Evolutionary conservation across 2,888 invertebrate species (phyloP).

Genomic region (Linyphia triangularis): DNA sequence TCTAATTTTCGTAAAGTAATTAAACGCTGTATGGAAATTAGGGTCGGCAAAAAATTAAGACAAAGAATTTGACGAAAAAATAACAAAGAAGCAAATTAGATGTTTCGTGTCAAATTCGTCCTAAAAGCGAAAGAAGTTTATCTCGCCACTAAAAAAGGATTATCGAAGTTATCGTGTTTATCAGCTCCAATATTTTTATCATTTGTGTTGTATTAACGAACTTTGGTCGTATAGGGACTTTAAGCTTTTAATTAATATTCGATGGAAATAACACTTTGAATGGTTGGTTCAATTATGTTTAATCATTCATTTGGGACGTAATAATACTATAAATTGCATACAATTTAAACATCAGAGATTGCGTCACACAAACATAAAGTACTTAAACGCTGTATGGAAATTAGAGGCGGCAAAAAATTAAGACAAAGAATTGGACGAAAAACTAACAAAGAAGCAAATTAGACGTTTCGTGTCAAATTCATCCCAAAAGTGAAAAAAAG

Average conservation of each 20-base stretch:
- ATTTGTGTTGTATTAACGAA: conserved; percentile 32
- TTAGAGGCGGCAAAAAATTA: conserved; percentile 12
- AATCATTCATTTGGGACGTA: no score
- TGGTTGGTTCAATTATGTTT: no score
- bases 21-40: conserved; percentile 39
- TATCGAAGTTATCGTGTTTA: conserved; percentile 31
- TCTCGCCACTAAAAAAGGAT: no score
- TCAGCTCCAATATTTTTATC: no score
- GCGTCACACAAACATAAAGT: no score
- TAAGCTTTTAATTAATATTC: conserved; percentile 38
- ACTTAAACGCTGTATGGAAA: conserved; percentile 52
- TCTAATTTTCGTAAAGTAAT: conserved; percentile 65
- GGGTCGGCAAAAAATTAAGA: conserved; percentile 8
- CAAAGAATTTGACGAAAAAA: conserved; percentile 45
- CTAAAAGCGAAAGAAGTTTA: conserved; percentile 44
- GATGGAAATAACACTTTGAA: no score
- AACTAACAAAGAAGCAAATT: conserved; percentile 57
- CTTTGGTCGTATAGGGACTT: conserved; percentile 11
- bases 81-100: conserved; percentile 54
- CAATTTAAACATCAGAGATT: no score
- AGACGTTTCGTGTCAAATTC: conserved; percentile 59
- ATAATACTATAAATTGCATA: no score
- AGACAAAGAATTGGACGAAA: conserved; percentile 31
- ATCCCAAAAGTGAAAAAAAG: conserved; percentile 39
- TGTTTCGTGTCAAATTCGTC: conserved; percentile 57